Conservation (phyloP, 2,888 invertebrate species). For the Dysmachus trigonus region DNA sequence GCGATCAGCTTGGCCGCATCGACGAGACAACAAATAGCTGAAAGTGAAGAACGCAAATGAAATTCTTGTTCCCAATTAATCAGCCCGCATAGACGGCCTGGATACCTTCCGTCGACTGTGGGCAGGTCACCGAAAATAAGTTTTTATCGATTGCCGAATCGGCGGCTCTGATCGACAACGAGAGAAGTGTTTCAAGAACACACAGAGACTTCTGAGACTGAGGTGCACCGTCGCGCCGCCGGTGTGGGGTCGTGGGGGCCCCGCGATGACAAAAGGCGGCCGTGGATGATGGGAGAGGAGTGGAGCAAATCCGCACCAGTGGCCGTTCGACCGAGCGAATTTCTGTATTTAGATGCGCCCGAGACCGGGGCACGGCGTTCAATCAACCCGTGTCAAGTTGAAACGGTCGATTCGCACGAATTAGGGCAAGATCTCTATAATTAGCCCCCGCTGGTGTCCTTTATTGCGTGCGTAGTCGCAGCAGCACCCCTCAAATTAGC, state of each 20-base stretch:
- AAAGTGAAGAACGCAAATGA: slow-evolving; percentile 16
- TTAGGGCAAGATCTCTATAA: slow-evolving; percentile 17
- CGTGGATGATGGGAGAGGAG: not conserved
- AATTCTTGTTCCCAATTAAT: slow-evolving; percentile 32
- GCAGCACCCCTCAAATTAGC: not conserved
- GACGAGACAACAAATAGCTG: slow-evolving; percentile 19
- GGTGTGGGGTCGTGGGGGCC: not conserved
- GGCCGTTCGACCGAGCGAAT: not conserved
- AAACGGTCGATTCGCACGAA: not conserved
- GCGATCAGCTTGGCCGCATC: not conserved
- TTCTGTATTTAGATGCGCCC: not conserved
- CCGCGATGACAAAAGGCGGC: not conserved
- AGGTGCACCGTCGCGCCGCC: not conserved
- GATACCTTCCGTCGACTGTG: not conserved
- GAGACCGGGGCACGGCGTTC: not conserved
- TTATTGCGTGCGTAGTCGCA: not conserved
- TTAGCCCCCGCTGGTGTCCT: not conserved
- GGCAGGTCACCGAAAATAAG: slow-evolving; percentile 7
- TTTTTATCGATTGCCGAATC: slow-evolving; percentile 17
- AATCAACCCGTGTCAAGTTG: slow-evolving; percentile 24
- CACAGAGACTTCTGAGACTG: not conserved
- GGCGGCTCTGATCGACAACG: not conserved
- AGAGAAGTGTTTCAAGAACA: slow-evolving; percentile 20
- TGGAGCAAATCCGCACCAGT: not conserved
- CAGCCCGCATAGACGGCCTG: slow-evolving; percentile 3